These are phyloP conservation scores for Orthonyx spaldingii DNA, from an alignment of 2,113 vertebrate species.

Conservation along the genomic window DNA sequence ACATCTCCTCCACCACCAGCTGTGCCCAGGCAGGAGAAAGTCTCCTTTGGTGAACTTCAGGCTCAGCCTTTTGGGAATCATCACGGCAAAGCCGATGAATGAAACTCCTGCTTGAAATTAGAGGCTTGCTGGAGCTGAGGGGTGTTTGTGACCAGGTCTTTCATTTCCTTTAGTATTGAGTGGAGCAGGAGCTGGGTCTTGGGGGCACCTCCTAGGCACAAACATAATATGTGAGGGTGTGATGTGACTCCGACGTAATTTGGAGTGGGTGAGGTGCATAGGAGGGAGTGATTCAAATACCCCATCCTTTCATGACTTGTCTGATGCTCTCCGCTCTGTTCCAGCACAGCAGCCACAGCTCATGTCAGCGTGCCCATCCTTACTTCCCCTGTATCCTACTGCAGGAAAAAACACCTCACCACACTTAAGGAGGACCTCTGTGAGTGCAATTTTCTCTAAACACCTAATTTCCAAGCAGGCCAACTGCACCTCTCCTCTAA, in stretches of 20 bases:
- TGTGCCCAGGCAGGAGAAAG: background rate
- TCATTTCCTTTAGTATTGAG: background rate
- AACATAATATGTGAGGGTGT: background rate
- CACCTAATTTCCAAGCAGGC: background rate
- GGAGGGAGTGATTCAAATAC: background rate
- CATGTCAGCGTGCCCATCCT: accelerated
- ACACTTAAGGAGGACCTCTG: background rate
- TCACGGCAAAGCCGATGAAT: background rate
- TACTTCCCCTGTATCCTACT: background rate
- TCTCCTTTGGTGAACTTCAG: background rate
- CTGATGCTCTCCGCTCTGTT: background rate
- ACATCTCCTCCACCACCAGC: background rate
- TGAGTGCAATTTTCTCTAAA: background rate
- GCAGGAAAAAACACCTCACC: background rate
- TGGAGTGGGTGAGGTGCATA: background rate
- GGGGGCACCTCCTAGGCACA: background rate
- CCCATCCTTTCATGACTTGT: background rate
- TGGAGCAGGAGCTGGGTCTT: background rate
- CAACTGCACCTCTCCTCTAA: background rate
- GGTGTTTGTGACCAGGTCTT: background rate
- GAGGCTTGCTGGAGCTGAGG: background rate
- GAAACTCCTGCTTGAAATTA: background rate
- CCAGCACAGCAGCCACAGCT: background rate
- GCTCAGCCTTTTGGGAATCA: background rate
- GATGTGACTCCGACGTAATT: background rate